Evolutionary conservation across 2,797 vertebrate genomes (phyloP).

Genomic region (Enteromius paludinosus): DNA sequence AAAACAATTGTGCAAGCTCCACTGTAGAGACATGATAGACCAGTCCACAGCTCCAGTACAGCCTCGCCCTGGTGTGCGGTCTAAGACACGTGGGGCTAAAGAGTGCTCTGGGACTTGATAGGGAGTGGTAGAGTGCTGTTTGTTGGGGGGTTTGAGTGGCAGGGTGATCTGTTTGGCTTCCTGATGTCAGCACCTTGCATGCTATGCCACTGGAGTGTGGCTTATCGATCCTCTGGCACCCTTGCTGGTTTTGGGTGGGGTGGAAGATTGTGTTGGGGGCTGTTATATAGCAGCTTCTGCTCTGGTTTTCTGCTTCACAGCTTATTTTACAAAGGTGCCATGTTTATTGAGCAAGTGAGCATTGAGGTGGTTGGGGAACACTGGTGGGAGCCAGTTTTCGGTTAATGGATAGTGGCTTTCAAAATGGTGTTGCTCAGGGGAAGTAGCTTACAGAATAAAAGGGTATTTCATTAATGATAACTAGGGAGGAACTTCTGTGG

Average conservation of each 20-base stretch:
- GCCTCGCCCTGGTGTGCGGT: slow-evolving; percentile 50
- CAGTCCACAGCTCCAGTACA: slow-evolving; percentile 15
- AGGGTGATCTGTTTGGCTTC: slow-evolving; percentile 48
- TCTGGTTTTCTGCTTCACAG: slow-evolving; percentile 27
- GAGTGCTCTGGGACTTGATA: slow-evolving; percentile 50
- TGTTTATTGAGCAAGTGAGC: background rate
- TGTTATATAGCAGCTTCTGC: slow-evolving; percentile 37
- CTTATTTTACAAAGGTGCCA: slow-evolving; percentile 48
- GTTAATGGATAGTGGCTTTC: slow-evolving; percentile 32
- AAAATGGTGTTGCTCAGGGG: background rate
- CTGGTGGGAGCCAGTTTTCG: background rate
- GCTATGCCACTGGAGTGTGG: slow-evolving; percentile 50
- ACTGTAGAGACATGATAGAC: background rate
- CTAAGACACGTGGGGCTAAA: slow-evolving; percentile 47
- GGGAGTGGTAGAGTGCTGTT: slow-evolving; percentile 58
- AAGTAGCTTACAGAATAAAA: slow-evolving; percentile 1
- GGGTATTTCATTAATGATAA: slow-evolving; percentile 8
- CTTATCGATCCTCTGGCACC: slow-evolving; percentile 61
- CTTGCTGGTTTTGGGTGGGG: slow-evolving; percentile 39
- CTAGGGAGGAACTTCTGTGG: slow-evolving; percentile 2
- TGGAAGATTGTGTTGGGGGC: background rate
- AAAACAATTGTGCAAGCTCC: slow-evolving; percentile 18
- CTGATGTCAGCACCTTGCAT: slow-evolving; percentile 59
- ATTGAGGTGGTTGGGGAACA: background rate
- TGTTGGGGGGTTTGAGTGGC: slow-evolving; percentile 40